Base-by-base conservation (phyloP, 2,113 vertebrate genomes). In the Chrysemys picta region DNA sequence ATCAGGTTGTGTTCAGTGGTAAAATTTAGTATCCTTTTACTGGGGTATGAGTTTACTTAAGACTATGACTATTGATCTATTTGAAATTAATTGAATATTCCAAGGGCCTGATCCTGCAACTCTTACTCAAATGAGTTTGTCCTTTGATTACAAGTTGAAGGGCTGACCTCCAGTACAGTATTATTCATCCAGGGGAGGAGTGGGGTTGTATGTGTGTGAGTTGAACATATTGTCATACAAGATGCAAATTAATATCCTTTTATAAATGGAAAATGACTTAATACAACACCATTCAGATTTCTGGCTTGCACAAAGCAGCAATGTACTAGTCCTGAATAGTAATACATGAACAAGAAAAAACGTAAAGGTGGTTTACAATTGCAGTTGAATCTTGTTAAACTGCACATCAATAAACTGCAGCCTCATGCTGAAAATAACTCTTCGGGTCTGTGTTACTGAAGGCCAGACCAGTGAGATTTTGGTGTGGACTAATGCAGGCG, bases 31-130 rank as follows among this genome's bases (percentile, higher is more conserved):
- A 24, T 78, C 52, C 65, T 75, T 79, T 80, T 82, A 56, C 54
- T 90, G 59, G 89, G 85, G 75, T 59, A 93, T 91, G 90, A 97
- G 93, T 88, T 97, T 88, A 89, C 56, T 83, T 82, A 93, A 96
- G 94, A 85, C 85, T 56, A 54, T 56, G 86, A 31, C 57, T 83
- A 90, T 87, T 21, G 35, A 53, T 54, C 93, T 0, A 47, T 56
- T 93, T 88, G 84, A 96, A 95, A 91, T 87, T 24, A 57, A 25
- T 45, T 91, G 79, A 17, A 9, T 92, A 79, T 50, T 91, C 84
- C 25, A 69, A 92, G 31, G 59, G 72, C 85, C 69, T 91, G 80
- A 59, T 85, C 95, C 95, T 87, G 50, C 91, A 91, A 91, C 83
- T 76, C 29, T 95, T 89, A 10, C 27, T 88, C 16, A 5, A n/a